Percentiles rank a stretch among this genome's conserved stretches.
Conservation (phyloP, 2,797 vertebrate species). For the Epinephelus awoara region DNA sequence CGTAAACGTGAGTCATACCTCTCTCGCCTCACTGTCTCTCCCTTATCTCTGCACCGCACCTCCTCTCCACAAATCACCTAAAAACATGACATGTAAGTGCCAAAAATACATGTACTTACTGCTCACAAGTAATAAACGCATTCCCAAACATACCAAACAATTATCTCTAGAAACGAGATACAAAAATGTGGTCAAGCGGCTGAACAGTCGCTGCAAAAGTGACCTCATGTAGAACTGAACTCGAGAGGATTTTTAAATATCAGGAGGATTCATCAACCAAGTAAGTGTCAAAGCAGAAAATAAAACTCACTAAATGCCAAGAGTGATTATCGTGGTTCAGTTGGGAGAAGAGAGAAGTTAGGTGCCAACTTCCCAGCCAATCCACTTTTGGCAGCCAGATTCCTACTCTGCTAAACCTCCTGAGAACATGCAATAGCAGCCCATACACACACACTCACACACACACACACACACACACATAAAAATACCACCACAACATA, state of each 20-base stretch:
- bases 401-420: conserved; percentile 81
- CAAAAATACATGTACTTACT: conserved; percentile 12
- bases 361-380: conserved; percentile 85
- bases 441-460: conserved; percentile 49
- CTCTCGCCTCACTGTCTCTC: conserved; percentile 17
- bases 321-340: conserved; percentile 85
- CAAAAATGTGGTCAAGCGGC: conserved; percentile 61
- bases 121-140: conserved; percentile 10
- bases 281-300: conserved; percentile 83
- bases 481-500: conserved; percentile 75
- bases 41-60: background rate
- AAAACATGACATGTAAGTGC: background rate
- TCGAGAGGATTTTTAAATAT: conserved; percentile 68
- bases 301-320: conserved; percentile 84
- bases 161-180: background rate
- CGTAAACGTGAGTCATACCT: conserved; percentile 44
- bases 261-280: conserved; percentile 81
- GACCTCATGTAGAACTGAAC: conserved; percentile 65
- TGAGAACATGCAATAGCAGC: conserved; percentile 79
- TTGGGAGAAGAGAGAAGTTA: conserved; percentile 82
- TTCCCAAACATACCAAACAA: conserved; percentile 18
- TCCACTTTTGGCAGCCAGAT: conserved; percentile 82
- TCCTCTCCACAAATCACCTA: conserved; percentile 19
- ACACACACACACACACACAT: conserved; percentile 42
- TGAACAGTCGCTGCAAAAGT: conserved; percentile 45